Evolutionary conservation across 1,140 invertebrate genomes (phyloP), one percentile per base, ranked within the genome.

Genomic region (Bombus difficillimus): DNA sequence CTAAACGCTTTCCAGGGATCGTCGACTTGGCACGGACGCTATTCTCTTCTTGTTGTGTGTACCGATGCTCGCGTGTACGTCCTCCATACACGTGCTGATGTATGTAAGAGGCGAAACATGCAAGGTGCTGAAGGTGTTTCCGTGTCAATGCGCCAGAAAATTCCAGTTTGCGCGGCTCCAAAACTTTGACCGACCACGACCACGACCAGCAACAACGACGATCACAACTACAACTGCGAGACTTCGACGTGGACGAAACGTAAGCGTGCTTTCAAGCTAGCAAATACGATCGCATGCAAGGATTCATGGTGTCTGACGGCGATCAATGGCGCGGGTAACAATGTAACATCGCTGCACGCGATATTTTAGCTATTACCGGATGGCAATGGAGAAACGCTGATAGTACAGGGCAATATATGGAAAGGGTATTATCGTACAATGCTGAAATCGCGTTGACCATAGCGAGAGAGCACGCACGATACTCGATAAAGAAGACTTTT

Each of bases 1-100:
- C 91, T 93, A 94, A 94, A 94, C 92, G 93, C 90, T 94, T 93
- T 93, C 92, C 90, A 91, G 90, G 89, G 89, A 93, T 88, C 88
- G 92, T 85, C 86, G 89, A 82, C 83, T 92, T 83, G 88, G 64
- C 81, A 89, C 88, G 82, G 77, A 37, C 74, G 39, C 59, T 74
- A 69, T 71, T 72, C 69, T 59, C 78, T 66, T 68, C 59, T 37
- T 25, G 59, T 64, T n/a, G 15, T 34, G 62, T 80, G 69, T 59
- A 34, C 53, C 57, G 59, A 81, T 64, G 39, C n/a, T 72, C 47
- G 62, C 73, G 73, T 43, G 53, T 84, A 75, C 69, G 86, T 87
- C 76, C 88, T 68, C 57, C 69, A 69, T 78, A 73, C 83, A 22
- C 57, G 68, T 12, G 12, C 39, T 25, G 62, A 78, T 18, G 39